Base-by-base conservation (phyloP, 1,140 invertebrate species). In the Lasaia peninsularis region DNA sequence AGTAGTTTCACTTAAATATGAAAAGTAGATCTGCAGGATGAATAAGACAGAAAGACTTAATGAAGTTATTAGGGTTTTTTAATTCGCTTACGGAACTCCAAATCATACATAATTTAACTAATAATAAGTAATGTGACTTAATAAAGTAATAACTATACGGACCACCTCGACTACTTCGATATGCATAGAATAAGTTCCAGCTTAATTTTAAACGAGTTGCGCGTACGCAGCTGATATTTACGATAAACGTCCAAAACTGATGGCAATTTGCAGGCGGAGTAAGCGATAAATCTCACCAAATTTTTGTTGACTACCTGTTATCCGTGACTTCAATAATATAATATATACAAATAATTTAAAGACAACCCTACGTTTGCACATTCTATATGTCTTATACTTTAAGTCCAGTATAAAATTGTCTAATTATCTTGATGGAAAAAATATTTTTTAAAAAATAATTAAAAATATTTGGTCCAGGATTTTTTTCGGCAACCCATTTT, bases 281-380 rank as follows among this genome's bases (percentile, higher is more conserved):
- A 78, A 87, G 84, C 84, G 80, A 87, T 87, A 87, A 86, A 87
- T 87, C 82, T 48, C 66, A 68, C 52, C 68, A 78, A 85, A 85
- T 85, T 83, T 80, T 85, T 80, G 82, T 85, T 85, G n/a, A n/a
- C n/a, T n/a, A n/a, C n/a, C n/a, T 40, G 35, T 40, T 16, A 40
- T 40, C 18, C 18, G 35, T 40, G 18, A 40, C 10, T 40, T 40
- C 9, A 40, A 18, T 16, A 40, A 40, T 40, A 40, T 40, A 40
- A 40, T 40, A 40, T 40, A 12, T 12, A 16, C 8, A 16, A 18
- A 11, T 40, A 40, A n/a, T n/a, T n/a, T n/a, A n/a, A n/a, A 12
- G 35, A 40, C 35, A 16, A 16, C 35, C 35, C n/a, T n/a, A n/a
- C n/a, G n/a, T n/a, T n/a, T n/a, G n/a, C n/a, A n/a, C n/a, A n/a